These are phyloP conservation scores for Oryzias dopingdopingensis DNA, from an alignment of 2,797 vertebrate genomes.

Conservation along the genomic window DNA sequence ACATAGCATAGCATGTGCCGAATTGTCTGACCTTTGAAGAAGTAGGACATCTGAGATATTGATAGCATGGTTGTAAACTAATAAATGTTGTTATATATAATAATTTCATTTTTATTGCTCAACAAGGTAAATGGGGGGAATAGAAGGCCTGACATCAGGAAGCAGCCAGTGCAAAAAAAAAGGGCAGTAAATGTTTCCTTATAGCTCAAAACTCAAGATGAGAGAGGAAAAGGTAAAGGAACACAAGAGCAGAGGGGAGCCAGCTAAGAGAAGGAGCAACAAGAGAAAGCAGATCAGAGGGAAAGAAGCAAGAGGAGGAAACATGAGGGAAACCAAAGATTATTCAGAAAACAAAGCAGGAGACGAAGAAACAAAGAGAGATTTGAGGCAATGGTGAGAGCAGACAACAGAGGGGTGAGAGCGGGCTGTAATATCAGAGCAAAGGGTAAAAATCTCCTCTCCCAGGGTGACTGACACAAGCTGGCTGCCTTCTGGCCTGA, in stretches of 20 bases:
- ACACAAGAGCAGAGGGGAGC: slow-evolving; percentile 6
- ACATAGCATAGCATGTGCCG: slow-evolving; percentile 47
- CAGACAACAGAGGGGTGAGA: background rate
- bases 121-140: slow-evolving; percentile 50
- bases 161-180: slow-evolving; percentile 79
- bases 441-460: slow-evolving; percentile 32
- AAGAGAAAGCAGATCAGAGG: background rate
- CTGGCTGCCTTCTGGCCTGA: slow-evolving; percentile 22
- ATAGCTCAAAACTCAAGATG: slow-evolving; percentile 23
- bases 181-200: slow-evolving; percentile 70
- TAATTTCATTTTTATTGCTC: slow-evolving; percentile 81
- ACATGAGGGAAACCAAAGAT: background rate
- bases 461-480: slow-evolving; percentile 26
- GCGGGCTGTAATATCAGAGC: slow-evolving; percentile 17
- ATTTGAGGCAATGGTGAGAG: background rate
- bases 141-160: slow-evolving; percentile 61
- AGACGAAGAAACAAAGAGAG: background rate
- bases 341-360: background rate
- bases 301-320: background rate
- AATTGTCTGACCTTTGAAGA: slow-evolving; percentile 69
- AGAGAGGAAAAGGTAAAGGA: slow-evolving; percentile 9
- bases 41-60: slow-evolving; percentile 73
- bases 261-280: background rate
- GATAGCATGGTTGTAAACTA: slow-evolving; percentile 79
- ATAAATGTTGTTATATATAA: slow-evolving; percentile 80